phyloP scores from a whole-genome alignment of 1,140 invertebrate species.

The Chrysomallon squamiferum region DNA sequence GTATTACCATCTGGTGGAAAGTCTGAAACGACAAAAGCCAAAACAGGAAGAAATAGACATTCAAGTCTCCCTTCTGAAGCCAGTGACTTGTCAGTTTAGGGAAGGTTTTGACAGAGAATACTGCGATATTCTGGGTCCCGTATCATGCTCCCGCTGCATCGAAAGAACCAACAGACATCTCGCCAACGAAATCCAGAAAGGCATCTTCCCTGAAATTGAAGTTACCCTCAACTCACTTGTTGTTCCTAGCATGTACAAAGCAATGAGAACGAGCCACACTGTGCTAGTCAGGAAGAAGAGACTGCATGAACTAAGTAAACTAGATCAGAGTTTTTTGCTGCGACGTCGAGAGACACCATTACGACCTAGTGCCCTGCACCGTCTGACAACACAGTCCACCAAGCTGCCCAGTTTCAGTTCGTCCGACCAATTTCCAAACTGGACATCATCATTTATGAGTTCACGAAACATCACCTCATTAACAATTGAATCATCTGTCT shows the following conservation, averaged over 20 bases:
- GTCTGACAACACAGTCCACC: no score
- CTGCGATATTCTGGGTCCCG: constrained; percentile 40
- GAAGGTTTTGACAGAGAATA: constrained; percentile 19
- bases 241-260: constrained; percentile 13
- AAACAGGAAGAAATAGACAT: neutral
- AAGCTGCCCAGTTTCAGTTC: no score
- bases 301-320: no score
- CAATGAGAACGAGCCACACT: no score
- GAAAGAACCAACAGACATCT: constrained; percentile 35
- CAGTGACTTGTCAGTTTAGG: constrained; percentile 1
- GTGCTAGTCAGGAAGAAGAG: no score
- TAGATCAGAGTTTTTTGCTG: no score
- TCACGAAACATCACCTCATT: no score
- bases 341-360: no score
- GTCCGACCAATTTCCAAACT: no score
- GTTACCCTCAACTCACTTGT: constrained; percentile 24
- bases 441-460: no score
- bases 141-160: constrained; percentile 32
- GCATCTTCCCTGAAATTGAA: constrained; percentile 32
- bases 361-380: no score
- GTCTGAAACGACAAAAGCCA: neutral
- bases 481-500: no score
- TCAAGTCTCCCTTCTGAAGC: neutral
- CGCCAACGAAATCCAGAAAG: constrained; percentile 31
- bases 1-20: neutral